Conservation (phyloP, 2,888 invertebrate species). For the Heliconius ethilla region DNA sequence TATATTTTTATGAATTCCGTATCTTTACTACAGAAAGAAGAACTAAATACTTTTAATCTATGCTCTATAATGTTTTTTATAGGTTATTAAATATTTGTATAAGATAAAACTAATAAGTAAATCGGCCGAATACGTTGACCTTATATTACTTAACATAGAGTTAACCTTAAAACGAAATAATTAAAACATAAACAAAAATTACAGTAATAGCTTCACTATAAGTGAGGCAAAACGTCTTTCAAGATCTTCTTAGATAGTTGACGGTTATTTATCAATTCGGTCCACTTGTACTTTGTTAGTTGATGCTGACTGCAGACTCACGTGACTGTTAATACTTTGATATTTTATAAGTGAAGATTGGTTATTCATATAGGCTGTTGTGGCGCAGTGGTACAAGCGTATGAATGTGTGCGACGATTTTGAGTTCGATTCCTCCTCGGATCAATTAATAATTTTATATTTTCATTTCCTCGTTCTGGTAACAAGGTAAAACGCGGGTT, state of each 20-base stretch:
- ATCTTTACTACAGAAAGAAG: background rate
- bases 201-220: background rate
- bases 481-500: too few species aligned
- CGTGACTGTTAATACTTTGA: conserved; percentile 17
- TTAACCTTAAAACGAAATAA: background rate
- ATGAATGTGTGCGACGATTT: too few species aligned
- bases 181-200: background rate
- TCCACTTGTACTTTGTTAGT: conserved; percentile 42
- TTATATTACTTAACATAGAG: background rate
- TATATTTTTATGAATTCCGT: background rate
- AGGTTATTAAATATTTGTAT: background rate
- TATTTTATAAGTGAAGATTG: background rate
- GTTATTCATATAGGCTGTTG: background rate
- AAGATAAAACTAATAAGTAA: background rate
- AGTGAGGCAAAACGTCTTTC: conserved; percentile 1
- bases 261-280: conserved; percentile 43
- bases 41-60: background rate
- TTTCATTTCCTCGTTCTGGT: too few species aligned
- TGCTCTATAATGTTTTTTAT: background rate
- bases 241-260: conserved; percentile 28
- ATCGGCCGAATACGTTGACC: background rate
- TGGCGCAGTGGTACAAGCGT: too few species aligned
- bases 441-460: too few species aligned
- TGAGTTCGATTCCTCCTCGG: too few species aligned
- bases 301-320: conserved; percentile 19